These are phyloP conservation scores for Bhutanitis thaidina DNA, from an alignment of 2,888 invertebrate genomes.

Conservation along the genomic window DNA sequence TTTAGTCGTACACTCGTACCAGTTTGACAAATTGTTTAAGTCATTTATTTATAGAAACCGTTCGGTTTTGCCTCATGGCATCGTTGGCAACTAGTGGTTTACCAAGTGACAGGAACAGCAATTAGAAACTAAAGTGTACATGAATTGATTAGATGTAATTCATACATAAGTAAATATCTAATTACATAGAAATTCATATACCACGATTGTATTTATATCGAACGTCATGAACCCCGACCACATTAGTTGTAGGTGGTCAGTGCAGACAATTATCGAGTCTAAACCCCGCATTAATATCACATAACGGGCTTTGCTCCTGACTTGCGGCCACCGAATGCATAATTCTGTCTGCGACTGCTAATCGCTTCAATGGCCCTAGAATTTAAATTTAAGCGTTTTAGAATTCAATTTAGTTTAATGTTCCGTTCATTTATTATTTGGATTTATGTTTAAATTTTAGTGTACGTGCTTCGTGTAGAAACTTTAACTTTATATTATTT, in stretches of 20 bases:
- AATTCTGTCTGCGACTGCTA: constrained; percentile 38
- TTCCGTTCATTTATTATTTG: constrained; percentile 14
- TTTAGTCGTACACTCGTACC: no score
- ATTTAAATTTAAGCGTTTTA: constrained; percentile 29
- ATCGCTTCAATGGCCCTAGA: constrained; percentile 30
- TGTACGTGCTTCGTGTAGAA: neutral
- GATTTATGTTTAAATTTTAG: constrained; percentile 8
- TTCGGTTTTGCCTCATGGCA: no score
- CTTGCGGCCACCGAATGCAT: constrained; percentile 41
- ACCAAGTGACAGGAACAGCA: no score
- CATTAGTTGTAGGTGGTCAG: constrained; percentile 33
- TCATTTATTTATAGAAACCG: no score
- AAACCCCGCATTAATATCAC: constrained; percentile 48
- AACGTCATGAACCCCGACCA: constrained; percentile 38
- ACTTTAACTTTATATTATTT: neutral
- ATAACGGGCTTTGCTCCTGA: constrained; percentile 47
- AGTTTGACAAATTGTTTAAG: no score
- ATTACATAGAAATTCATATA: neutral
- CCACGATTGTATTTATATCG: constrained; percentile 16
- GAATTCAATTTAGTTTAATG: constrained; percentile 19
- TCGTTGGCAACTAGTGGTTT: no score
- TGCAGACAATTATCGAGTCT: constrained; percentile 47
- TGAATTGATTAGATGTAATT: no score
- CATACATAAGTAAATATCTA: no score
- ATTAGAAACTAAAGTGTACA: no score